Evolutionary conservation across 1,140 invertebrate genomes (phyloP).

Genomic region (Teleopsis dalmanni): DNA sequence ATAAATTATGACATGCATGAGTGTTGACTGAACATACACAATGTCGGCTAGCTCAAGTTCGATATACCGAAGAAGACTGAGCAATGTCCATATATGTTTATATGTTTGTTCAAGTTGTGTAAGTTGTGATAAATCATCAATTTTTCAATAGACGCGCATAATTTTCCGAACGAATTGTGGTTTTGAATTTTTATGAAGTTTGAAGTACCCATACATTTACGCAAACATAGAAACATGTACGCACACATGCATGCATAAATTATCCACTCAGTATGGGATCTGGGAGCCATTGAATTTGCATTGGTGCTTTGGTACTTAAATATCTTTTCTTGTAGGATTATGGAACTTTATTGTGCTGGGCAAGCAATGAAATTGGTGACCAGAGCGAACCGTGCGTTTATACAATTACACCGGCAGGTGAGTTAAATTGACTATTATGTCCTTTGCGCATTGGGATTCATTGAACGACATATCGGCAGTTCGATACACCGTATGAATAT

Average conservation of each 20-base stretch:
- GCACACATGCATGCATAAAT: no score
- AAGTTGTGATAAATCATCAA: conserved; percentile 13
- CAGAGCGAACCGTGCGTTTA: conserved; percentile 69
- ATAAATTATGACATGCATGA: no score
- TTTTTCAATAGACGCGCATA: conserved; percentile 20
- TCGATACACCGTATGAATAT: no score
- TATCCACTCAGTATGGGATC: no score
- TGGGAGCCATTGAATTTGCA: no score
- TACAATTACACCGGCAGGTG: conserved; percentile 70
- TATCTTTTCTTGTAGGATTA: conserved; percentile 58
- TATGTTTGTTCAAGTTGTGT: no score
- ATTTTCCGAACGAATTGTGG: conserved; percentile 42
- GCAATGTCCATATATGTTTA: neutral
- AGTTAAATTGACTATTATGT: no score
- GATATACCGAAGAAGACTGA: neutral
- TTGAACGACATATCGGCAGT: no score
- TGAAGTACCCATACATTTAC: no score
- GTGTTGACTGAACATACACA: neutral
- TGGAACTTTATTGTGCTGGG: conserved; percentile 70
- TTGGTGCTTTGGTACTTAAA: no score
- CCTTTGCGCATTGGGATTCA: no score
- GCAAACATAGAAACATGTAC: no score
- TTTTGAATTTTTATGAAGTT: conserved; percentile 10
- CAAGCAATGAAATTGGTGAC: conserved; percentile 62
- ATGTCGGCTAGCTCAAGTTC: neutral